These are phyloP conservation scores for Xestoiulus laeticollis DNA, from an alignment of 2,888 invertebrate genomes.

Conservation along the genomic window DNA sequence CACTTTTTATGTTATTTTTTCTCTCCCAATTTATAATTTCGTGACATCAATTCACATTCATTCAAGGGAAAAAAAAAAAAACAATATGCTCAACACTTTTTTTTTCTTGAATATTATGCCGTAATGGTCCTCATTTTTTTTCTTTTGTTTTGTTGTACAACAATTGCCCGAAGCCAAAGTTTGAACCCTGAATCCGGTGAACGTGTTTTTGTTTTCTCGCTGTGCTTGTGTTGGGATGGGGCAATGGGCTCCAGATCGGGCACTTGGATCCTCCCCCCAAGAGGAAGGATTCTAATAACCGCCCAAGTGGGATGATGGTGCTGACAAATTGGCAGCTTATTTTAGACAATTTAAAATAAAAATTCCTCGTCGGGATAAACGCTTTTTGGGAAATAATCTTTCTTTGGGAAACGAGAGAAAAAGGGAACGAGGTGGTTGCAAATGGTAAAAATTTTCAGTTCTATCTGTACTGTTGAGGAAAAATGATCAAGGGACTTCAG, in stretches of 20 bases:
- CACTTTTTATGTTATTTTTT: not conserved
- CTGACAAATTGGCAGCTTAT: constrained; percentile 12
- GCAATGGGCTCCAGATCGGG: not conserved
- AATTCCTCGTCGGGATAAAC: not conserved
- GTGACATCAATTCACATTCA: not conserved
- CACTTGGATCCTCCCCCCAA: not conserved
- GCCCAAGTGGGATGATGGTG: constrained; percentile 10
- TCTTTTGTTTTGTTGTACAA: not conserved
- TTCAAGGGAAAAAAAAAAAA: not conserved
- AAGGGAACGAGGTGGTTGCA: not conserved
- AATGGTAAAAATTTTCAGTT: not conserved
- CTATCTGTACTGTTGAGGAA: not conserved
- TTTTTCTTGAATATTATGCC: constrained; percentile 22
- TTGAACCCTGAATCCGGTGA: not conserved
- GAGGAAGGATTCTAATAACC: not conserved
- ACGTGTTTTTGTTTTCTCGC: constrained; percentile 36
- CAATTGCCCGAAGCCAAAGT: constrained; percentile 31
- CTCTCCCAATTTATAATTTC: not conserved
- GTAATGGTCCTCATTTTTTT: not conserved
- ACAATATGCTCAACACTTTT: constrained; percentile 35
- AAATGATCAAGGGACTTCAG: no score
- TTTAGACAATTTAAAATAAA: not conserved
- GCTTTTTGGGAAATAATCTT: not conserved
- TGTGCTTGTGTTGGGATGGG: constrained; percentile 5
- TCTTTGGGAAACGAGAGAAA: constrained; percentile 11